Base-by-base conservation (phyloP, 1,140 invertebrate species). In the Sycophaga agraensis region DNA sequence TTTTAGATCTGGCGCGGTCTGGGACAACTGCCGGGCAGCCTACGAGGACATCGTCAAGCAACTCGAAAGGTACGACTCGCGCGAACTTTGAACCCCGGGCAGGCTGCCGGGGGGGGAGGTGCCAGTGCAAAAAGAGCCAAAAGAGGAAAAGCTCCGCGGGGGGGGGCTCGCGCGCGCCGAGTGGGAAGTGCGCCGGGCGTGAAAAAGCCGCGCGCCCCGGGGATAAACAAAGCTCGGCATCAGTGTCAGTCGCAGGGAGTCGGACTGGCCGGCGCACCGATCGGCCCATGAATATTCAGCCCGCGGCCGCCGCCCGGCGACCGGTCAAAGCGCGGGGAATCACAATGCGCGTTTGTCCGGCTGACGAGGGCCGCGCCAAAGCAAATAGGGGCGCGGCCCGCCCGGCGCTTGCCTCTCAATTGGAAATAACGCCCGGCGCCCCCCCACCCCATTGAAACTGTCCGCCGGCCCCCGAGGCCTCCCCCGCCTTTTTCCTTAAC, bases 41-140 rank as follows among this genome's bases (percentile, higher is more conserved):
- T 94, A 94, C 79, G 92, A 94, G 82, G 92, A 94, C 81, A 93
- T 94, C 78, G 91, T 94, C 50, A 94, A 94, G 85, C 92, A 94
- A 77, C 86, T 94, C 72, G 91, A 94, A 86, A 91, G 92, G 88
- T 92, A 88, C 83, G 88, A 22, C 17, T 21, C 12, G 40, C n/a
- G 17, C 28, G 28, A 31, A 31, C 5, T 11, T 31, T 31, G 28
- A 31, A 11, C 28, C 5, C 28, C 28, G 28, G 11, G 28, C 28
- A 31, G 5, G 28, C 28, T 31, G 28, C 28, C 28, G 28, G 5
- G 11, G 28, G 11, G 28, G 11, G 11, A 31, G 11, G 28, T 4
- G 28, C n/a, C 4, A 31, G 28, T 31, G 11, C 4, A 31, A 31
- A 31, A 31, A 31, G 28, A 31, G 28, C 28, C 5, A 31, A 31